Conservation (phyloP, 2,797 vertebrate species). For the Sphenopsis melanotis region DNA sequence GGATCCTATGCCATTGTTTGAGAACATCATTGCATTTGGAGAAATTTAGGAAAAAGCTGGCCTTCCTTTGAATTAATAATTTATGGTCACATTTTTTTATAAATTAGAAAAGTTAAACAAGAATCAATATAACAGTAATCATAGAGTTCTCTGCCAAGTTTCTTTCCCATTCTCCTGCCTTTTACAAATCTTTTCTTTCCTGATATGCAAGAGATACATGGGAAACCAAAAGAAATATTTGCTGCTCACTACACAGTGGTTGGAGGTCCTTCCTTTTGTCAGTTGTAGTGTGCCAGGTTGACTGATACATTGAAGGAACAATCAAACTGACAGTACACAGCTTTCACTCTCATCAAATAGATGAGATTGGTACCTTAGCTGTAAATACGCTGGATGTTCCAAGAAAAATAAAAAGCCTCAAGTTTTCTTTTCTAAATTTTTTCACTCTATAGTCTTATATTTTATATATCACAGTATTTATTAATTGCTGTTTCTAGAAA, state of each 20-base stretch:
- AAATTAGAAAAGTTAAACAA: background rate
- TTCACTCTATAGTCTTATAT: background rate
- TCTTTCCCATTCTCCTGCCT: background rate
- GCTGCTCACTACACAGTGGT: background rate
- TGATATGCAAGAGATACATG: background rate
- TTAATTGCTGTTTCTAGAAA: constrained; percentile 2
- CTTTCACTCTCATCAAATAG: background rate
- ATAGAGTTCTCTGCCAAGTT: background rate
- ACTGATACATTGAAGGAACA: background rate
- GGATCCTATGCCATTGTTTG: background rate
- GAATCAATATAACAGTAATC: background rate
- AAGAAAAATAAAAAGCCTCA: background rate
- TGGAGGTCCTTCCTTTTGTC: background rate
- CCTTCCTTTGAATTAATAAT: background rate
- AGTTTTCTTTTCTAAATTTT: background rate
- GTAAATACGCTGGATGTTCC: background rate
- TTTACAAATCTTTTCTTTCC: background rate
- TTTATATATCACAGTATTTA: background rate
- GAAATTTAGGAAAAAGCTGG: background rate
- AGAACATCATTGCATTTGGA: background rate
- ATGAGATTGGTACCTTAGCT: background rate
- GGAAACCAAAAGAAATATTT: background rate
- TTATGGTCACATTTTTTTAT: background rate
- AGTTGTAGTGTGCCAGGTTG: background rate
- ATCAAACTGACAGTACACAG: background rate